Conservation (phyloP, 2,113 vertebrate genomes). For the Struthidea cinerea region DNA sequence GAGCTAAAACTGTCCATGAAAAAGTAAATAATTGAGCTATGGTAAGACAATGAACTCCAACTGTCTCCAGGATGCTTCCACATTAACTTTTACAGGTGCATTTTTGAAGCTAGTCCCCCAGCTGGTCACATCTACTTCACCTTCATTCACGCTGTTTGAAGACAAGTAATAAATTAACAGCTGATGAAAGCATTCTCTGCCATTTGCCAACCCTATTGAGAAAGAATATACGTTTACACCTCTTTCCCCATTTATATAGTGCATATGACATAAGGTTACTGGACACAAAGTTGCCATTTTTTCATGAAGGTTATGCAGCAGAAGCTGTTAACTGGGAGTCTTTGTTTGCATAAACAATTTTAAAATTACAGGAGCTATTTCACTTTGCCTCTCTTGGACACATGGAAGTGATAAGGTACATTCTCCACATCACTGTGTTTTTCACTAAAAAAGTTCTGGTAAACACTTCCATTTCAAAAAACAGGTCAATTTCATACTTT, state of each 20-base stretch:
- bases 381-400: neutral
- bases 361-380: neutral
- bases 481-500: neutral
- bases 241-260: neutral
- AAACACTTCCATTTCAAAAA: neutral
- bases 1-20: neutral
- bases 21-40: neutral
- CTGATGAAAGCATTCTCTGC: neutral
- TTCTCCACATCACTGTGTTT: neutral
- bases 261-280: neutral
- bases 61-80: neutral
- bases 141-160: neutral
- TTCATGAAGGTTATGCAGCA: neutral
- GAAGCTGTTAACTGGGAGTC: neutral
- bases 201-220: neutral
- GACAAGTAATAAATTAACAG: neutral
- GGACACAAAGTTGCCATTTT: neutral
- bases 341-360: neutral
- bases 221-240: neutral
- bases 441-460: neutral
- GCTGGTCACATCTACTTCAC: fast-evolving
- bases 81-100: neutral
- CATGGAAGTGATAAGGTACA: neutral
- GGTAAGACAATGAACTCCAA: neutral
- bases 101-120: neutral